These are phyloP conservation scores for Pseudochirops cupreus DNA, from an alignment of 2,797 vertebrate species.

Conservation along the genomic window DNA sequence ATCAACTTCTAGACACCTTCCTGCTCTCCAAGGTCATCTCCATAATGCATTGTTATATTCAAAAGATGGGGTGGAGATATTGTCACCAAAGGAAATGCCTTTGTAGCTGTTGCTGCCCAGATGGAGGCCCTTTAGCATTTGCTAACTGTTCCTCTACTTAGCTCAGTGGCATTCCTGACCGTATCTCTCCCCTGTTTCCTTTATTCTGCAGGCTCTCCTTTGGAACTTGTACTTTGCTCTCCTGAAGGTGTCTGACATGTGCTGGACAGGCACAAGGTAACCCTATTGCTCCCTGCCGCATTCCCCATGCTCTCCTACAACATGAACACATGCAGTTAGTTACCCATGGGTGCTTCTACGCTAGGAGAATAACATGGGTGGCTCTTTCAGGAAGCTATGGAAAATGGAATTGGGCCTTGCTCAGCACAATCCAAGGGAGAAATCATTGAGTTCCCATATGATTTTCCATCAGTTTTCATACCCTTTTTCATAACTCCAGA, in stretches of 20 bases:
- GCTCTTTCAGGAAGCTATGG: not conserved
- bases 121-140: not conserved
- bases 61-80: not conserved
- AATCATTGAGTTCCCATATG: not conserved
- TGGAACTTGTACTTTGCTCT: not conserved
- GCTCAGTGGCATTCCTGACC: not conserved
- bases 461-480: not conserved
- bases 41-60: not conserved
- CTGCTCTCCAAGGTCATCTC: not conserved
- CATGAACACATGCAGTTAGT: not conserved
- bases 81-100: not conserved
- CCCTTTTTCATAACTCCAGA: not conserved
- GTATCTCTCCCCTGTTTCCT: not conserved
- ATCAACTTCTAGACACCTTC: not conserved
- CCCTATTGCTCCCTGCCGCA: not conserved
- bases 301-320: not conserved
- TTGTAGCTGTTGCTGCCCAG: not conserved
- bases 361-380: not conserved
- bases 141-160: no score
- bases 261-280: not conserved
- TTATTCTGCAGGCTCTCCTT: not conserved
- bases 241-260: not conserved
- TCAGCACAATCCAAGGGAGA: not conserved
- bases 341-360: not conserved
- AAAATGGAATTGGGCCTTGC: not conserved